Base-by-base conservation (phyloP, 1,140 invertebrate species). In the Drosophila watanabei region DNA sequence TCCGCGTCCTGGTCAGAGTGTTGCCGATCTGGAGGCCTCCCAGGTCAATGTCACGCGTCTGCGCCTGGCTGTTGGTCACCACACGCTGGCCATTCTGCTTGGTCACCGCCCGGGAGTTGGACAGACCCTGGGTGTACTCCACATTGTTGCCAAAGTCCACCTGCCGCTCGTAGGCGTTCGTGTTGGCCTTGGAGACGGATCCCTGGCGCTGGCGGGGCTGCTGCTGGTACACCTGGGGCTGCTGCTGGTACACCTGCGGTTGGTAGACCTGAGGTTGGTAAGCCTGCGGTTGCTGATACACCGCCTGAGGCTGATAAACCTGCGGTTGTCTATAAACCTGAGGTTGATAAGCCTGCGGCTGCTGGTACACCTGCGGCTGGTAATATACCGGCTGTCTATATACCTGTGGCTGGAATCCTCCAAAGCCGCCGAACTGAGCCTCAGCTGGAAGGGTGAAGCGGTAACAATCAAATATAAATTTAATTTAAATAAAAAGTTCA, bases 81-180 rank as follows among this genome's bases (percentile, higher is more conserved):
- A 76, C 59, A 2, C 86, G 90, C 6, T 72, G 62, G 2, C 92
- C 92, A n/a, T 79, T 82, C 66, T 83, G 76, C 9, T 63, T 65
- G 20, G 91, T 92, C 2, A 92, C 91, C 5, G 86, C 81, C 7
- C 84, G 73, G 0, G 92, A 91, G 41, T 93, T 93, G 14, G 89
- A 78, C 14, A 81, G 16, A 0, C 89, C 92, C 49, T 82, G 75
- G 11, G 75, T 83, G 16, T 78, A 61, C 60, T 82, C 92, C n/a
- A 93, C 3, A 16, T 79, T 66, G 59, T 88, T 90, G 49, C 92
- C 92, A 2, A 79, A 68, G n/a, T 92, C 89, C 24, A 92, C 69
- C 58, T 92, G 69, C 5, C 86, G 81, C 59, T 92, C 81, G 24
- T 80, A 91, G 24, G 92, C 78, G 9, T 91, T 85, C 4, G 81